Evolutionary conservation across 2,113 vertebrate species (phyloP).

Genomic region (Marmota monax): DNA sequence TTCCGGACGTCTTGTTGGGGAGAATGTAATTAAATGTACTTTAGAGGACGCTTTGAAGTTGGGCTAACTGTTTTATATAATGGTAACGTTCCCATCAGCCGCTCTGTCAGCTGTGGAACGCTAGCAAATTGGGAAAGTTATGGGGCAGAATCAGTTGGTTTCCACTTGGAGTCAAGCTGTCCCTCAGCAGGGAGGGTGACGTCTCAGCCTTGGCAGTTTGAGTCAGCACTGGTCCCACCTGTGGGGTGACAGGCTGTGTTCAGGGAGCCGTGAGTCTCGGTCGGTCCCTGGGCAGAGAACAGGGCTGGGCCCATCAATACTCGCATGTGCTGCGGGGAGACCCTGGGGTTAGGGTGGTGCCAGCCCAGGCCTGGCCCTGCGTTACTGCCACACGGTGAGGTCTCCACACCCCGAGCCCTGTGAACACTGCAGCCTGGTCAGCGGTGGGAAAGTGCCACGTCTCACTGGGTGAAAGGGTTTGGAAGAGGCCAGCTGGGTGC

Average conservation of each 20-base stretch:
- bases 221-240: neutral
- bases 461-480: rapidly evolving
- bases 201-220: neutral
- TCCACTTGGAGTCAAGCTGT: neutral
- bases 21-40: conserved; percentile 73
- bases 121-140: conserved; percentile 22
- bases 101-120: conserved; percentile 70
- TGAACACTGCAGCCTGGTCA: rapidly evolving
- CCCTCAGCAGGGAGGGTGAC: neutral
- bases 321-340: rapidly evolving
- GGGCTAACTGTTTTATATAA: conserved; percentile 78
- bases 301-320: too few species aligned
- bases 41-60: conserved; percentile 82
- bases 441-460: rapidly evolving
- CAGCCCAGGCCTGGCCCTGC: neutral
- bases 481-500: neutral
- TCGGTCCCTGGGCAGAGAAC: rapidly evolving
- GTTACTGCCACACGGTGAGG: rapidly evolving
- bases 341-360: rapidly evolving
- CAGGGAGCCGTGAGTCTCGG: neutral
- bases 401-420: rapidly evolving
- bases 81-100: conserved; percentile 79
- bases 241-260: neutral
- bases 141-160: neutral
- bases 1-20: conserved; percentile 85